A percentile compares a stretch with the other conserved stretches of the same genome.
These are phyloP conservation scores for Papilio protenor DNA, from an alignment of 2,888 invertebrate genomes.

Conservation along the genomic window DNA sequence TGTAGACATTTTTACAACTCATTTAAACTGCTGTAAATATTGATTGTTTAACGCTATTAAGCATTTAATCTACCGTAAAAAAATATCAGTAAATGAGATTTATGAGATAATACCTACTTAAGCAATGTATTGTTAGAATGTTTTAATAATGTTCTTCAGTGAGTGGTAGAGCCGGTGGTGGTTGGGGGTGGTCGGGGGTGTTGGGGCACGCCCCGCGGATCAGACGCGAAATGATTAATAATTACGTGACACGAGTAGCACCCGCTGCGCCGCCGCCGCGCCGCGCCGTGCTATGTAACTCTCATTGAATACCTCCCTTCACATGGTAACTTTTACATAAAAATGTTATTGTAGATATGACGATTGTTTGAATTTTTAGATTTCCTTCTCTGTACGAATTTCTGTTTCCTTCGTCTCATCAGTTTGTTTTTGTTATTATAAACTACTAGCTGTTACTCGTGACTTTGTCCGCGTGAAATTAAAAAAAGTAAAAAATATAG, in stretches of 20 bases:
- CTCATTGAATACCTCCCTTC: conserved; percentile 29
- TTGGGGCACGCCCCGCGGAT: conserved; percentile 47
- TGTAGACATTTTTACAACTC: too few relatives aligned
- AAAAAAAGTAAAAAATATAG: too few relatives aligned
- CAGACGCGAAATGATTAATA: conserved; percentile 53
- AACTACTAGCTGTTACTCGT: neutral
- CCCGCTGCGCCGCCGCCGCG: neutral
- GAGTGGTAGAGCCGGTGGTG: conserved; percentile 7
- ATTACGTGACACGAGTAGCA: conserved; percentile 43
- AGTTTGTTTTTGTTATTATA: neutral
- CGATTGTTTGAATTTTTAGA: neutral
- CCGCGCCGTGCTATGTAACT: conserved; percentile 38
- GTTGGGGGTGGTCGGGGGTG: conserved; percentile 24
- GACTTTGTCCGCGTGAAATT: too few relatives aligned
- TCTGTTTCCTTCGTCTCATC: neutral
- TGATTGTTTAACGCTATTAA: neutral
- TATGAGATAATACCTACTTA: too few relatives aligned
- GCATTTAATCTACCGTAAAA: neutral
- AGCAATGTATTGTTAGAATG: conserved; percentile 4
- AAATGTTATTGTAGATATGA: neutral
- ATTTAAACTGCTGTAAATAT: too few relatives aligned
- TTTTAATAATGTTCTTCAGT: neutral
- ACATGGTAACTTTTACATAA: conserved; percentile 1
- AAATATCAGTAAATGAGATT: neutral
- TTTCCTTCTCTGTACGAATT: too few relatives aligned